Conservation (phyloP, 2,888 invertebrate genomes). For the Selenia dentaria region DNA sequence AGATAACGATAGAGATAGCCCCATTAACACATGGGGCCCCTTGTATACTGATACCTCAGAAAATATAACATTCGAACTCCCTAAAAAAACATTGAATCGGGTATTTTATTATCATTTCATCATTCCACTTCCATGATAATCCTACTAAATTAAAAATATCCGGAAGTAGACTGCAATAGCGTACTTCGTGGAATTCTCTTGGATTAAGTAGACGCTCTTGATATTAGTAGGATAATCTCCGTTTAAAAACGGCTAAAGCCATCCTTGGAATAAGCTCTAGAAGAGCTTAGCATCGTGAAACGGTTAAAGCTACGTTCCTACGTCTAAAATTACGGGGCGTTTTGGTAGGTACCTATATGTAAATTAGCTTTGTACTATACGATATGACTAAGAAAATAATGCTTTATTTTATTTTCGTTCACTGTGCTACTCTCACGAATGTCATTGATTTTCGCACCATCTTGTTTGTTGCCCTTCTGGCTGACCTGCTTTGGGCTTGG, state of each 20-base stretch:
- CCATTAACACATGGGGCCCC: too few species aligned
- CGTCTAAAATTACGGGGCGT: not conserved
- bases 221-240: constrained; percentile 48
- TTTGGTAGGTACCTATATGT: not conserved
- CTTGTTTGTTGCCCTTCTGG: too few species aligned
- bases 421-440: too few species aligned
- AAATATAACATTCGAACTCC: too few species aligned
- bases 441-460: too few species aligned
- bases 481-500: too few species aligned
- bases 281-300: constrained; percentile 14
- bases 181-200: constrained; percentile 25
- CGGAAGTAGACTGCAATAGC: constrained; percentile 24
- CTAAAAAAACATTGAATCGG: too few species aligned
- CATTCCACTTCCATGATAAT: constrained; percentile 17
- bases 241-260: constrained; percentile 40
- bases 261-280: constrained; percentile 40
- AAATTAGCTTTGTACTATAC: too few species aligned
- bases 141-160: constrained; percentile 32
- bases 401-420: too few species aligned
- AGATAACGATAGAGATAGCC: too few species aligned
- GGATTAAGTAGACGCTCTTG: constrained; percentile 38
- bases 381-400: too few species aligned
- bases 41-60: too few species aligned
- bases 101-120: constrained; percentile 1
- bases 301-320: constrained; percentile 12